phyloP scores from a whole-genome alignment of 2,888 invertebrate species.

The Epirrita christyi region DNA sequence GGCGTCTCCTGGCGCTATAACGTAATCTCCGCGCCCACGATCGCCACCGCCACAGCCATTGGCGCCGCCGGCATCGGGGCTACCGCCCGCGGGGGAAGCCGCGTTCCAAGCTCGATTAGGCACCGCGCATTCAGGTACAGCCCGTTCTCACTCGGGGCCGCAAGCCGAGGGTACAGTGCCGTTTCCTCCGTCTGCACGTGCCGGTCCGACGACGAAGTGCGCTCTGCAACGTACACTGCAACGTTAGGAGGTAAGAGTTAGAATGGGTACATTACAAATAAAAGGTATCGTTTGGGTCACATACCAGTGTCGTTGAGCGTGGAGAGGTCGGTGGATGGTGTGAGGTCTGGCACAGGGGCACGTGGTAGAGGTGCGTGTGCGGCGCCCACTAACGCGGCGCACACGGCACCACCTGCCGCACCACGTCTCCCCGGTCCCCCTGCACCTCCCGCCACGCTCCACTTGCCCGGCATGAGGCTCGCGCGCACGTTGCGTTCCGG shows the following conservation, averaged over 20 bases:
- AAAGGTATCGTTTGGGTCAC: neutral
- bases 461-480: slow-evolving; percentile 61
- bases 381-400: slow-evolving; percentile 59
- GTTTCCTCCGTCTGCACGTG: slow-evolving; percentile 72
- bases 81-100: slow-evolving; percentile 22
- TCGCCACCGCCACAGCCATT: slow-evolving; percentile 48
- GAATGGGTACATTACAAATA: too few relatives aligned
- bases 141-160: slow-evolving; percentile 36
- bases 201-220: slow-evolving; percentile 59
- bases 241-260: too few relatives aligned
- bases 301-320: slow-evolving; percentile 59
- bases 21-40: slow-evolving; percentile 42
- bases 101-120: slow-evolving; percentile 27
- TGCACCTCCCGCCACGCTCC: slow-evolving; percentile 50
- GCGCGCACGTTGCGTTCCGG: slow-evolving; percentile 75
- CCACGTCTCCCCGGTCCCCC: slow-evolving; percentile 26
- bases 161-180: slow-evolving; percentile 40
- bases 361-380: slow-evolving; percentile 56
- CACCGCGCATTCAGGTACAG: slow-evolving; percentile 52
- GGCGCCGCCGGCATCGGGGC: slow-evolving; percentile 38
- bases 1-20: slow-evolving; percentile 49
- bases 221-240: slow-evolving; percentile 51
- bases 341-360: slow-evolving; percentile 50
- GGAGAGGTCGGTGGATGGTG: slow-evolving; percentile 65
- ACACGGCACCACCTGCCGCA: slow-evolving; percentile 55